Evolutionary conservation across 1,140 invertebrate species (phyloP).

Genomic region (Agrypnia vestita): DNA sequence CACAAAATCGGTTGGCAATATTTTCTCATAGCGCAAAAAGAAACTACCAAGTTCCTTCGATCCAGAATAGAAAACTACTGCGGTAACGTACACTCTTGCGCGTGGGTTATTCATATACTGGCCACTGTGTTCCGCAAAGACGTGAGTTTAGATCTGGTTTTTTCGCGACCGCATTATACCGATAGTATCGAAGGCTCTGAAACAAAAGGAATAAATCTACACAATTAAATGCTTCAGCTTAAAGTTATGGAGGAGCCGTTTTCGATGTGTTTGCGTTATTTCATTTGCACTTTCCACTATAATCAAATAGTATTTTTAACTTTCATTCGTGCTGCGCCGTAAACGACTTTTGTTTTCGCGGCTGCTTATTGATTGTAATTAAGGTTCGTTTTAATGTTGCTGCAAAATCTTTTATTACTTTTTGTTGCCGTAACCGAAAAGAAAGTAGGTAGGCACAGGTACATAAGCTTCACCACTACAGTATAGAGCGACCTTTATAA

Average conservation of each 20-base stretch:
- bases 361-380: slow-evolving; percentile 31
- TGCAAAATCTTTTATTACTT: slow-evolving; percentile 8
- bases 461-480: neutral
- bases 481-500: neutral
- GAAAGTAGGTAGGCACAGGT: neutral
- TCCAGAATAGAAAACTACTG: neutral
- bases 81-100: neutral
- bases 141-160: neutral
- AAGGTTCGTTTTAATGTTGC: neutral
- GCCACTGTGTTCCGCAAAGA: neutral
- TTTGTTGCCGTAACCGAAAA: neutral
- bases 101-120: neutral
- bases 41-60: neutral
- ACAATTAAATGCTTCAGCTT: neutral
- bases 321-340: neutral
- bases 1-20: neutral
- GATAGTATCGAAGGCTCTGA: neutral
- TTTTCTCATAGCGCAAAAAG: neutral
- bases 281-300: neutral
- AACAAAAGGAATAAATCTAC: neutral
- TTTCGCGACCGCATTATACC: neutral
- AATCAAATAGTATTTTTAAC: slow-evolving; percentile 18
- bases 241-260: neutral
- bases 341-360: slow-evolving; percentile 18
- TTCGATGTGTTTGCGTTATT: neutral